Conservation (phyloP, 2,113 vertebrate species). For the Aviceda subcristata region DNA sequence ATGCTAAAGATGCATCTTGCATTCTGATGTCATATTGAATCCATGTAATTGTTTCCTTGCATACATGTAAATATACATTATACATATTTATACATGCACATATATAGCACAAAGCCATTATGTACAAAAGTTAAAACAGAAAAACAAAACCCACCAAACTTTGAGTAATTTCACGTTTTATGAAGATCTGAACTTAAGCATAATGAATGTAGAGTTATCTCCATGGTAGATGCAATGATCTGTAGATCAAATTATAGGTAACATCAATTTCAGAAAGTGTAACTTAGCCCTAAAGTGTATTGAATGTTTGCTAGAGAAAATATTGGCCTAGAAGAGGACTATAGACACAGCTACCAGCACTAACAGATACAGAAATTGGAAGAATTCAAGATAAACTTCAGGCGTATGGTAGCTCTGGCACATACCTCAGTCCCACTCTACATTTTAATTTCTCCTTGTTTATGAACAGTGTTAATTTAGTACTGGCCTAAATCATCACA, state of each 20-base stretch:
- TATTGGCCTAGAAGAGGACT: neutral
- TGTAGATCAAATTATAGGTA: neutral
- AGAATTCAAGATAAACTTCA: neutral
- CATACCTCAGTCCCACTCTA: neutral
- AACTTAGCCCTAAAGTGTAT: neutral
- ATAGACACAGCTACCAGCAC: neutral
- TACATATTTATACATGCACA: neutral
- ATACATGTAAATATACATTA: neutral
- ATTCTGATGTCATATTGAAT: neutral
- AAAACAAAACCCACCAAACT: neutral
- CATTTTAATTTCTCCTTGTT: neutral
- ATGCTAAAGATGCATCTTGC: neutral
- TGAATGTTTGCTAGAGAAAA: neutral
- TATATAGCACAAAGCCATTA: neutral
- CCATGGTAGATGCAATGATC: neutral
- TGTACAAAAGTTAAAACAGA: neutral
- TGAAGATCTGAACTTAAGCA: neutral
- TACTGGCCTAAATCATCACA: neutral
- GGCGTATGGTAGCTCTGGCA: neutral
- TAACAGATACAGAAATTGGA: neutral
- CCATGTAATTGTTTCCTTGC: neutral
- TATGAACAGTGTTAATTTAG: neutral
- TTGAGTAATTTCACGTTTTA: neutral
- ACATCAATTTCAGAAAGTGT: neutral
- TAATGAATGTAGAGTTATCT: neutral